A percentile compares a stretch with the other conserved stretches of the same genome.
Conservation (phyloP, 2,888 invertebrate genomes). For the Venustoraphidia nigricollis region DNA sequence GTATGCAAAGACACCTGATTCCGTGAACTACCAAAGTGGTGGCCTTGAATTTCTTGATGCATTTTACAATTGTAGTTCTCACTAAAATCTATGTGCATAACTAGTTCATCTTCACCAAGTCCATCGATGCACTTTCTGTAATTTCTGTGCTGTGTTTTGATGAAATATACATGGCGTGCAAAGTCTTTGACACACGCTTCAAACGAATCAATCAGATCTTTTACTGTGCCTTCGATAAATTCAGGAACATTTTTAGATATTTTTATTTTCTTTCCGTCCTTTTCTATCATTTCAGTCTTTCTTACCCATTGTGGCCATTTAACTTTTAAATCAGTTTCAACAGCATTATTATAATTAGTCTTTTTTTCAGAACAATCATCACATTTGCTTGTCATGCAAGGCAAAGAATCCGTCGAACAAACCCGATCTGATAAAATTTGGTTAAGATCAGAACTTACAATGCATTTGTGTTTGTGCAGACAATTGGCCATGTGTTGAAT, state of each 20-base stretch:
- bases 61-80: background rate
- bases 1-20: slow-evolving; percentile 7
- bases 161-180: slow-evolving; percentile 8
- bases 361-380: background rate
- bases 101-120: slow-evolving; percentile 10
- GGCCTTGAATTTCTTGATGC: slow-evolving; percentile 11
- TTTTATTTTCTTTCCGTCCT: too few relatives aligned
- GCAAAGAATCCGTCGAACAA: too few relatives aligned
- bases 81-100: background rate
- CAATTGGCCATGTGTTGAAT: slow-evolving; percentile 2
- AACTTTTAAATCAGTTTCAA: too few relatives aligned
- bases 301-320: too few relatives aligned
- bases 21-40: slow-evolving; percentile 13
- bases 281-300: too few relatives aligned
- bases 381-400: slow-evolving; percentile 3
- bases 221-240: too few relatives aligned
- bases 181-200: slow-evolving; percentile 10
- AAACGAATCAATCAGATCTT: slow-evolving; percentile 12
- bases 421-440: too few relatives aligned
- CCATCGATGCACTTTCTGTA: slow-evolving; percentile 10
- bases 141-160: slow-evolving; percentile 9
- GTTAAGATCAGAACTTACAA: too few relatives aligned
- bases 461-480: too few relatives aligned
- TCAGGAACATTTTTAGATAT: too few relatives aligned
- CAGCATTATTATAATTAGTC: slow-evolving; percentile 2